Conservation (phyloP, 1,140 invertebrate genomes). For the Plutomurus gul region DNA sequence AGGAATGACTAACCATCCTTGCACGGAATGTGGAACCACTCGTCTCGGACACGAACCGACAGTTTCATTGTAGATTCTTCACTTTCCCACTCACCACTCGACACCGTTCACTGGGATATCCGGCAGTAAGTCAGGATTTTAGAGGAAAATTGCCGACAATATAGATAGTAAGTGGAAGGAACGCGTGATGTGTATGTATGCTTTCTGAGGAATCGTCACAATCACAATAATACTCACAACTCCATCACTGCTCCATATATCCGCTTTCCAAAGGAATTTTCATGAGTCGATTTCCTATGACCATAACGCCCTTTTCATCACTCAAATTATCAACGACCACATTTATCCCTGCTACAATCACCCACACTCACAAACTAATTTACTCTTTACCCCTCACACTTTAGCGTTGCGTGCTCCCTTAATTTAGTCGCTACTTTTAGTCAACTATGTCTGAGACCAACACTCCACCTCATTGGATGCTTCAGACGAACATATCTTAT, state of each 20-base stretch:
- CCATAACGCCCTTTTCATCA: not conserved
- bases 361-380: no score
- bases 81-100: not conserved
- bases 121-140: not conserved
- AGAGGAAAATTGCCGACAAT: not conserved
- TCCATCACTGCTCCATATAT: not conserved
- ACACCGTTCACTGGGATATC: not conserved
- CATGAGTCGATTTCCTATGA: not conserved
- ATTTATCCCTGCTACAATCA: no score
- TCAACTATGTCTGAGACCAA: no score
- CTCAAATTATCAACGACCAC: not conserved
- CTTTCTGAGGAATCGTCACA: not conserved
- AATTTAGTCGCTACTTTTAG: no score
- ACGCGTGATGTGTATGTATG: not conserved
- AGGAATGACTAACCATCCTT: conserved; percentile 58
- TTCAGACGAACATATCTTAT: no score
- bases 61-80: conserved; percentile 63
- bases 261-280: not conserved
- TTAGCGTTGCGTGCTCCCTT: no score
- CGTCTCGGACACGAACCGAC: conserved; percentile 65
- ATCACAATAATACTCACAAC: not conserved
- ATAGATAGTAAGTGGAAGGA: no score
- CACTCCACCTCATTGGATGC: no score
- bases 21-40: conserved; percentile 70
- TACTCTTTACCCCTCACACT: no score